Evolutionary conservation across 2,888 invertebrate genomes (phyloP).

Genomic region (Rhamnusium bicolor): DNA sequence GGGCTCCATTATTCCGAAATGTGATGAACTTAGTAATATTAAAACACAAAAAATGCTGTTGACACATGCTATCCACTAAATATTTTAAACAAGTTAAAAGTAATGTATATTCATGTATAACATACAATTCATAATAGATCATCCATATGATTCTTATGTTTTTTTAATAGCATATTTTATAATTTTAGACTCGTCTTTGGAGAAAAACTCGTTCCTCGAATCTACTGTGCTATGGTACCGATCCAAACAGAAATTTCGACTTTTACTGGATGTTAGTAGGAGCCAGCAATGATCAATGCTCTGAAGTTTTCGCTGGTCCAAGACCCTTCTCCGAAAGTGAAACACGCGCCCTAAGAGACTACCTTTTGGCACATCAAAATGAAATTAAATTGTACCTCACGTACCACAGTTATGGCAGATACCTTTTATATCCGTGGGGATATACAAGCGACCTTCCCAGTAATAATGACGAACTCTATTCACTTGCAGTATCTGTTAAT

Average conservation of each 20-base stretch:
- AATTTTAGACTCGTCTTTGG: constrained; percentile 13
- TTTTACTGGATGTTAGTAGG: constrained; percentile 75
- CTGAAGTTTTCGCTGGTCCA: constrained; percentile 70
- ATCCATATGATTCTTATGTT: no score
- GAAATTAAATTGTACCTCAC: constrained; percentile 79
- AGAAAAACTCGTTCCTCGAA: not conserved
- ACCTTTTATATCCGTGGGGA: constrained; percentile 81
- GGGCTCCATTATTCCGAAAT: no score
- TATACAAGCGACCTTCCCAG: constrained; percentile 71
- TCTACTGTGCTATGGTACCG: constrained; percentile 68
- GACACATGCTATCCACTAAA: no score
- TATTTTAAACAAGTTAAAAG: no score
- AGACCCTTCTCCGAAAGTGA: constrained; percentile 72
- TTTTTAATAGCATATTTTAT: not conserved
- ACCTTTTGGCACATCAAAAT: constrained; percentile 71
- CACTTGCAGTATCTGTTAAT: constrained; percentile 61
- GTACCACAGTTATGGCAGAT: constrained; percentile 82
- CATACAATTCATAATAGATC: no score
- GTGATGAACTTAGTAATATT: no score
- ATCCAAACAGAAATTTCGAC: constrained; percentile 1
- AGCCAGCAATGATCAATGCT: constrained; percentile 66
- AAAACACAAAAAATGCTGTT: no score
- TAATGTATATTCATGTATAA: no score
- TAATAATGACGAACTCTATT: constrained; percentile 62
- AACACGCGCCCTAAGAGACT: constrained; percentile 76